A percentile compares a stretch with the other conserved stretches of the same genome.
These are phyloP conservation scores for Papilio elwesi DNA, from an alignment of 2,888 invertebrate genomes.

Conservation along the genomic window DNA sequence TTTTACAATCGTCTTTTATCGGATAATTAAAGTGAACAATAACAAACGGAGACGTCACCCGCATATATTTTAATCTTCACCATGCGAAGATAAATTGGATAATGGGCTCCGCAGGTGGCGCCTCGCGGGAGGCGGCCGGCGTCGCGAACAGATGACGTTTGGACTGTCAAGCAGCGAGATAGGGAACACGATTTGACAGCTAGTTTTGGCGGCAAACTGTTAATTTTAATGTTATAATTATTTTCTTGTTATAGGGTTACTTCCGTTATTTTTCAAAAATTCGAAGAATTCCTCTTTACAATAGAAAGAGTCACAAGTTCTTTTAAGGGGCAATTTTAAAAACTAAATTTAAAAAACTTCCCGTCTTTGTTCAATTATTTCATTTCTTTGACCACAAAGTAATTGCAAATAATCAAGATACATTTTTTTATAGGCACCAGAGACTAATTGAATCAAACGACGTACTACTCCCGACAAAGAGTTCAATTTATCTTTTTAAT, in stretches of 20 bases:
- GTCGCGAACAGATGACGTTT: conserved; percentile 63
- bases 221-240: too few relatives aligned
- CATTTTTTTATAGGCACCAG: background rate
- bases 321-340: background rate
- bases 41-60: conserved; percentile 41
- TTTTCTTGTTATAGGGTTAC: too few relatives aligned
- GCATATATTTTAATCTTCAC: conserved; percentile 44
- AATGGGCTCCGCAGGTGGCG: conserved; percentile 49
- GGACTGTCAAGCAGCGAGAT: conserved; percentile 51
- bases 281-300: background rate
- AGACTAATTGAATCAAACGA: too few relatives aligned
- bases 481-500: too few relatives aligned
- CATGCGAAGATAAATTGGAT: conserved; percentile 43
- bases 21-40: conserved; percentile 41
- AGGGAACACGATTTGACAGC: conserved; percentile 38
- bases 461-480: background rate
- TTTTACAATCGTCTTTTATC: background rate
- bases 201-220: conserved; percentile 35
- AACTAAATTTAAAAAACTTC: background rate
- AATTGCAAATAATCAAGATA: conserved; percentile 12
- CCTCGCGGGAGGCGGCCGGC: conserved; percentile 53
- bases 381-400: background rate
- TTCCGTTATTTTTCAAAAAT: background rate
- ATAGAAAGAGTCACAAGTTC: background rate
- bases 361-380: conserved; percentile 8